A percentile compares a stretch with the other conserved stretches of the same genome.
These are phyloP conservation scores for Petroica traversi DNA, from an alignment of 2,113 vertebrate species.

Conservation along the genomic window DNA sequence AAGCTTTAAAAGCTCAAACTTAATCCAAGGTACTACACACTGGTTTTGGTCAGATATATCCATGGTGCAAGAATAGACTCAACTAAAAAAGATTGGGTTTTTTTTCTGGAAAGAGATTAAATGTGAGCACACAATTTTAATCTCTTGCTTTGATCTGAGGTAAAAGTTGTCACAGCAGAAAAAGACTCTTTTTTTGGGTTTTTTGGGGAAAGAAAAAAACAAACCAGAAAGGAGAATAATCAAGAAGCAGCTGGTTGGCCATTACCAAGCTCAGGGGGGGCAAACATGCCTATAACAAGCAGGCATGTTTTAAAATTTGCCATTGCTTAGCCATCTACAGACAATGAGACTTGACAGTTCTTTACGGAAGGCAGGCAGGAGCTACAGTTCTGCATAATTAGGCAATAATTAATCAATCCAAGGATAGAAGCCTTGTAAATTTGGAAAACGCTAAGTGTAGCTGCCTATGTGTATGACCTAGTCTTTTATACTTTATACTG, in stretches of 20 bases:
- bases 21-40: neutral
- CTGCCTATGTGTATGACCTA: neutral
- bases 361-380: neutral
- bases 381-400: constrained; percentile 36
- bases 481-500: neutral
- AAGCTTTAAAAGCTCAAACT: neutral
- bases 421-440: constrained; percentile 33
- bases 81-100: neutral
- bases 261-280: neutral
- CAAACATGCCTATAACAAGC: constrained; percentile 9
- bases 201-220: neutral
- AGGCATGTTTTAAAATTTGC: constrained; percentile 29
- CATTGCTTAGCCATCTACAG: constrained; percentile 41
- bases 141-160: neutral
- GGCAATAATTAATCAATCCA: constrained; percentile 43
- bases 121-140: neutral
- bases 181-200: neutral
- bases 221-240: neutral
- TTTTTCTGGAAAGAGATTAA: neutral
- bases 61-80: neutral
- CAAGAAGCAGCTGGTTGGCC: neutral
- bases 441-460: neutral
- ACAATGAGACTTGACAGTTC: constrained; percentile 48
- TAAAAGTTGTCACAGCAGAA: neutral
- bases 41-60: neutral